These are phyloP conservation scores for Dinocampus coccinellae DNA, from an alignment of 2,888 invertebrate genomes.

Conservation along the genomic window DNA sequence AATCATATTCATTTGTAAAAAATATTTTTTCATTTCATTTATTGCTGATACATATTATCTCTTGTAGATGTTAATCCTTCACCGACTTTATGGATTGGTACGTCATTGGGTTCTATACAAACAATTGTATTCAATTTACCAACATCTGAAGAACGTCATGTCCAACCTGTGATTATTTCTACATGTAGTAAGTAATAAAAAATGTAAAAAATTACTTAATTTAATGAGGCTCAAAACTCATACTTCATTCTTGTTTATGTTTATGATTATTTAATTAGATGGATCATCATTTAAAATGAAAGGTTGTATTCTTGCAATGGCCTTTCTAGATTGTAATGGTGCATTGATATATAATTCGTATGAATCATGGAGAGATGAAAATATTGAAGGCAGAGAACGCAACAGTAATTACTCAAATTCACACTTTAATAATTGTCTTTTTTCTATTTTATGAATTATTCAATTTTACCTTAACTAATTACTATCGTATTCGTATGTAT, in stretches of 20 bases:
- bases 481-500: conserved; percentile 21
- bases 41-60: conserved; percentile 14
- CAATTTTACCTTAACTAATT: neutral
- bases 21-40: conserved; percentile 9
- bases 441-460: neutral
- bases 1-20: conserved; percentile 5
- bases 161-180: conserved; percentile 89
- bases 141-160: conserved; percentile 84
- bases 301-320: conserved; percentile 93
- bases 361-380: conserved; percentile 94
- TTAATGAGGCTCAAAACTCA: neutral
- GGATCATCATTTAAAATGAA: conserved; percentile 97
- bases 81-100: conserved; percentile 98
- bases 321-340: conserved; percentile 96
- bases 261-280: conserved; percentile 75
- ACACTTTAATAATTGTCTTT: conserved; percentile 19
- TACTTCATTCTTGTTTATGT: neutral
- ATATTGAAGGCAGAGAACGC: conserved; percentile 72
- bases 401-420: conserved; percentile 61
- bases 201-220: neutral
- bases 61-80: conserved; percentile 83
- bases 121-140: conserved; percentile 88
- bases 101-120: conserved; percentile 95
- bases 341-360: conserved; percentile 90
- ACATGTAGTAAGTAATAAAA: conserved; percentile 79